phyloP scores from a whole-genome alignment of 2,113 vertebrate genomes.

The Anas platyrhynchos region DNA sequence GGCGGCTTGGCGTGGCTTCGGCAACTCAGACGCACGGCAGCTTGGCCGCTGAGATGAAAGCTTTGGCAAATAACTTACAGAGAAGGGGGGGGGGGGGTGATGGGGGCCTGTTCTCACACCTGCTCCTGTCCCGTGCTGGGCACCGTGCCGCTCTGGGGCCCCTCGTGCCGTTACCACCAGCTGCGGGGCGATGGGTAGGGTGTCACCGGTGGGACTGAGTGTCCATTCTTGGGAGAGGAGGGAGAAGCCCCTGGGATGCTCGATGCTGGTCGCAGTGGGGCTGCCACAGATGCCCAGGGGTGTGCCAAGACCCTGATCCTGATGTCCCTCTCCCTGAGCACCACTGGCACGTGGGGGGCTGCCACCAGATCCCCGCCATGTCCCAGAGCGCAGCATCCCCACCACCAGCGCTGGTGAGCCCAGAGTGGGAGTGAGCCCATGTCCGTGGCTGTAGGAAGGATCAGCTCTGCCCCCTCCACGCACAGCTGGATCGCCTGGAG shows the following conservation, averaged over 20 bases:
- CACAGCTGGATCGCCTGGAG: no score
- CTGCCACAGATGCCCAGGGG: not conserved
- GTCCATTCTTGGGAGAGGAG: not conserved
- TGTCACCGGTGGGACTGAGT: accelerated
- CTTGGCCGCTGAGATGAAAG: conserved; percentile 61
- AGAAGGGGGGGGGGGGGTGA: not conserved
- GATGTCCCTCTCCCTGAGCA: not conserved
- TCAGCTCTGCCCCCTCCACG: not conserved
- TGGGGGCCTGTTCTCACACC: not conserved
- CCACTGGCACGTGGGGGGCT: accelerated
- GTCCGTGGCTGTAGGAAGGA: not conserved
- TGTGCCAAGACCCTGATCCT: not conserved
- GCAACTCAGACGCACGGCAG: not conserved
- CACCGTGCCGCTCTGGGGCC: not conserved
- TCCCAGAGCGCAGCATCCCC: not conserved
- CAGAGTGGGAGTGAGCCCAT: not conserved
- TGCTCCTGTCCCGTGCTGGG: not conserved
- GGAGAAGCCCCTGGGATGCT: not conserved
- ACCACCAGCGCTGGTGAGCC: accelerated
- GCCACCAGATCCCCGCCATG: not conserved
- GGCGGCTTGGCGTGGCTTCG: not conserved
- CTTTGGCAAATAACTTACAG: conserved; percentile 76
- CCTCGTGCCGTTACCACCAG: not conserved
- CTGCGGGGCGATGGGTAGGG: accelerated
- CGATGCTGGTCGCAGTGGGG: not conserved